phyloP scores from a whole-genome alignment of 1,140 invertebrate genomes.

The Drosophila tropicalis region DNA sequence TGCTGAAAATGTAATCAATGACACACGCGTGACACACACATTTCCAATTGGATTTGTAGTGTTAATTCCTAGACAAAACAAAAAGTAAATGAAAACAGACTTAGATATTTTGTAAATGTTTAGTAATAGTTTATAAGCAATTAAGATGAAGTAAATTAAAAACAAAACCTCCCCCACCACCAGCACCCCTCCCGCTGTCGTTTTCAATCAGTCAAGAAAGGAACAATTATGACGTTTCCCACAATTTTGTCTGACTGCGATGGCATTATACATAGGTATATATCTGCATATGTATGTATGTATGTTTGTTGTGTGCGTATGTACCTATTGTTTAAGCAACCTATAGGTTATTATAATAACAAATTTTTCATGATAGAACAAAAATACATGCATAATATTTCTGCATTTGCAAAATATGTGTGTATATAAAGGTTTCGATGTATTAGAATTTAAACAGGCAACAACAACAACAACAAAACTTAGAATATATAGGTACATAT shows the following conservation, averaged over 20 bases:
- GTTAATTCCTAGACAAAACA: conserved; percentile 6
- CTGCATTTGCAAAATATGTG: conserved; percentile 25
- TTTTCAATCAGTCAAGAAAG: conserved; percentile 11
- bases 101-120: conserved; percentile 13
- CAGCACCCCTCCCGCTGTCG: conserved; percentile 2
- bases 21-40: conserved; percentile 1
- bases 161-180: not conserved
- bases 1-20: conserved; percentile 15
- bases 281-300: not conserved
- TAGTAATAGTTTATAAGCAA: not conserved
- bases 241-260: not conserved
- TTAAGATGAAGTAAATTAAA: not conserved
- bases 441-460: not conserved
- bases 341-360: too few relatives aligned
- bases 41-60: conserved; percentile 2
- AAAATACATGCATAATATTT: conserved; percentile 37
- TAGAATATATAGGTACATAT: conserved; percentile 8
- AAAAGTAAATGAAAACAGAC: not conserved
- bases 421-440: conserved; percentile 42
- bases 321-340: conserved; percentile 17
- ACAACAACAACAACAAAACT: conserved; percentile 14
- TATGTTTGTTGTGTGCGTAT: too few relatives aligned
- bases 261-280: conserved; percentile 15
- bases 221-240: conserved; percentile 24
- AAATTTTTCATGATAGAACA: conserved; percentile 8